Percentiles rank a stretch among this genome's conserved stretches.
Evolutionary conservation across 2,113 vertebrate genomes (phyloP).

Genomic region (Erinaceus europaeus): DNA sequence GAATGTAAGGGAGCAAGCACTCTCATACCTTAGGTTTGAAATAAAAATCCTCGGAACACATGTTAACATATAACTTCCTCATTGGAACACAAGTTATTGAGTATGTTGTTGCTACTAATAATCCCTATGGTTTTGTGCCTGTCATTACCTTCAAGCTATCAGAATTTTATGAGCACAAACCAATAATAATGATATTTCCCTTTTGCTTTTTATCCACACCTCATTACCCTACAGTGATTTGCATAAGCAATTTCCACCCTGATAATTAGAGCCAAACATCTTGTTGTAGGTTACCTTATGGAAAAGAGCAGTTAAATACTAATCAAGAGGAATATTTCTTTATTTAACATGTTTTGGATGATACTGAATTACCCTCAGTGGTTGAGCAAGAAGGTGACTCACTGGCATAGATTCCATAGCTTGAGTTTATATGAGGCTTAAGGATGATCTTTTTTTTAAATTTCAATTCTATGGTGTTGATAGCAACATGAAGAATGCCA

Average conservation of each 20-base stretch:
- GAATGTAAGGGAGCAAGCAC: neutral
- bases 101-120: conserved; percentile 46
- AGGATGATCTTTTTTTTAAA: conserved; percentile 31
- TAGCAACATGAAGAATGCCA: conserved; percentile 53
- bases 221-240: conserved; percentile 75
- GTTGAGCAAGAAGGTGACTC: conserved; percentile 68
- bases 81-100: conserved; percentile 30
- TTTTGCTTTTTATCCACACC: conserved; percentile 71
- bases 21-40: neutral
- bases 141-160: conserved; percentile 56
- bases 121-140: conserved; percentile 31
- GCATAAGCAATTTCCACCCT: conserved; percentile 73
- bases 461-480: conserved; percentile 52
- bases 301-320: conserved; percentile 68
- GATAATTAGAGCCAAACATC: conserved; percentile 74
- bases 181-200: conserved; percentile 73
- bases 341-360: conserved; percentile 54
- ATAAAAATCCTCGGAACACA: conserved; percentile 37
- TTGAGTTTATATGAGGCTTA: conserved; percentile 27
- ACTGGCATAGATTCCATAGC: conserved; percentile 15
- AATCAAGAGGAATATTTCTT: conserved; percentile 56
- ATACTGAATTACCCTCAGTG: conserved; percentile 34
- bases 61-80: conserved; percentile 7
- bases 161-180: conserved; percentile 69
- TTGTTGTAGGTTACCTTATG: conserved; percentile 62